phyloP scores from a whole-genome alignment of 1,140 invertebrate species.

The Aphelenchoides fujianensis region DNA sequence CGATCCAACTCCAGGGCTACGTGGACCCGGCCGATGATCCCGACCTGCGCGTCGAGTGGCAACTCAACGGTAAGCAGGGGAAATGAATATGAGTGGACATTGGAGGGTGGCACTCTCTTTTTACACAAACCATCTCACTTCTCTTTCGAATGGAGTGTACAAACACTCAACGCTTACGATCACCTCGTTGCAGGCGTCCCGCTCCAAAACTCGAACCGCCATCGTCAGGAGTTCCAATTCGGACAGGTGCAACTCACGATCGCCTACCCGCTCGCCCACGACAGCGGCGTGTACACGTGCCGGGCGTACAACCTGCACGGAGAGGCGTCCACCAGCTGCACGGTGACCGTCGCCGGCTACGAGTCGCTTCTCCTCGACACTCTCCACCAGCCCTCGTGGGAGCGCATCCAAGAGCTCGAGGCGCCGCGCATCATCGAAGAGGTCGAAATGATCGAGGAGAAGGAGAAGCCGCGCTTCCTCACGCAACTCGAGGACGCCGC shows the following conservation, averaged over 20 bases:
- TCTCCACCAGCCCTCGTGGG: constrained; percentile 56
- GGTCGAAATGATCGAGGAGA: constrained; percentile 54
- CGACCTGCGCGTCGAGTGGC: constrained; percentile 93
- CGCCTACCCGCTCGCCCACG: constrained; percentile 77
- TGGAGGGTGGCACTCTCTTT: too few species aligned
- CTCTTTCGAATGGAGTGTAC: too few species aligned
- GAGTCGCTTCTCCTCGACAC: constrained; percentile 44
- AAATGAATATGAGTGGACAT: too few species aligned
- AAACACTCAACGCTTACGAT: too few species aligned
- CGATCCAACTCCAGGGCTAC: too few species aligned
- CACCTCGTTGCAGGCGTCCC: too few species aligned
- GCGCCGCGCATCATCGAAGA: constrained; percentile 49
- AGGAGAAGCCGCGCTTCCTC: constrained; percentile 60
- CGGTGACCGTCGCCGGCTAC: constrained; percentile 72
- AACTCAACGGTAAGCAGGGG: constrained; percentile 86
- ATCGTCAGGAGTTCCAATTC: constrained; percentile 71
- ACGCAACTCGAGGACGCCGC: constrained; percentile 54
- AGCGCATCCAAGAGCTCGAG: constrained; percentile 59
- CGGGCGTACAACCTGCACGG: constrained; percentile 83
- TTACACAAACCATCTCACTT: too few species aligned
- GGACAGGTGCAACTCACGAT: constrained; percentile 87
- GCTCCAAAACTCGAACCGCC: constrained; percentile 27
- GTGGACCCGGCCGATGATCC: constrained; percentile 89
- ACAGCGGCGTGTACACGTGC: constrained; percentile 91
- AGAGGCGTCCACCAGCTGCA: constrained; percentile 85